These are phyloP conservation scores for Zaprionus bogoriensis DNA, from an alignment of 2,888 invertebrate genomes.

Conservation along the genomic window DNA sequence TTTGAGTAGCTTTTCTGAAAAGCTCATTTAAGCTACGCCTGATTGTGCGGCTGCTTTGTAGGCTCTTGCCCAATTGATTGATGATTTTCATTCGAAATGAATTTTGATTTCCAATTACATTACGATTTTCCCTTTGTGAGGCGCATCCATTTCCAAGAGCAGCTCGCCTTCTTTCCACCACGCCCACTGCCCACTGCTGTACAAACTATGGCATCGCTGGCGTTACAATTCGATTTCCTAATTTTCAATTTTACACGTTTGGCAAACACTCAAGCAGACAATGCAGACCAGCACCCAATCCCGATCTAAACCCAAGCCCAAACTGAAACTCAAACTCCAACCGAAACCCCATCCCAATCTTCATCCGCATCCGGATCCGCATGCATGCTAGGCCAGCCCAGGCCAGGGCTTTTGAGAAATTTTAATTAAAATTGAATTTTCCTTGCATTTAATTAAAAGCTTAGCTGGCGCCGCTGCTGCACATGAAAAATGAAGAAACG, in stretches of 20 bases:
- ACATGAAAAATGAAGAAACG: slow-evolving; percentile 68
- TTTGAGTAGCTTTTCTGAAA: not conserved
- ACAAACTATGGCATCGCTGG: not conserved
- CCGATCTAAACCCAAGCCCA: slow-evolving; percentile 31
- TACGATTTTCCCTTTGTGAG: slow-evolving; percentile 67
- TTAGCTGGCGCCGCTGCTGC: slow-evolving; percentile 58
- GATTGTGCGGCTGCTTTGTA: not conserved
- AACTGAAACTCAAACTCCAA: slow-evolving; percentile 35
- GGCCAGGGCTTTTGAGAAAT: slow-evolving; percentile 67
- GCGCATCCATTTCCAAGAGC: slow-evolving; percentile 19
- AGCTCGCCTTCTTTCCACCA: not conserved
- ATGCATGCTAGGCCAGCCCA: slow-evolving; percentile 38
- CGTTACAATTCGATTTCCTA: slow-evolving; percentile 74
- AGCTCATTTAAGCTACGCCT: slow-evolving; percentile 17
- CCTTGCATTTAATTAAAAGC: slow-evolving; percentile 77
- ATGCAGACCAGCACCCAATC: slow-evolving; percentile 14
- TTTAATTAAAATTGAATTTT: slow-evolving; percentile 78
- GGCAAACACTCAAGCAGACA: slow-evolving; percentile 64
- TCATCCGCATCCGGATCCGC: slow-evolving; percentile 31
- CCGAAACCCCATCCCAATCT: slow-evolving; percentile 26
- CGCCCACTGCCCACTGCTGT: slow-evolving; percentile 9
- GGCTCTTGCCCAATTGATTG: slow-evolving; percentile 15
- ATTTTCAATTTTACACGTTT: slow-evolving; percentile 77
- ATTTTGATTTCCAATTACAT: slow-evolving; percentile 77
- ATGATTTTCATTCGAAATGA: slow-evolving; percentile 64